Evolutionary conservation across 2,888 invertebrate species (phyloP).

Genomic region (Lymantria monacha): DNA sequence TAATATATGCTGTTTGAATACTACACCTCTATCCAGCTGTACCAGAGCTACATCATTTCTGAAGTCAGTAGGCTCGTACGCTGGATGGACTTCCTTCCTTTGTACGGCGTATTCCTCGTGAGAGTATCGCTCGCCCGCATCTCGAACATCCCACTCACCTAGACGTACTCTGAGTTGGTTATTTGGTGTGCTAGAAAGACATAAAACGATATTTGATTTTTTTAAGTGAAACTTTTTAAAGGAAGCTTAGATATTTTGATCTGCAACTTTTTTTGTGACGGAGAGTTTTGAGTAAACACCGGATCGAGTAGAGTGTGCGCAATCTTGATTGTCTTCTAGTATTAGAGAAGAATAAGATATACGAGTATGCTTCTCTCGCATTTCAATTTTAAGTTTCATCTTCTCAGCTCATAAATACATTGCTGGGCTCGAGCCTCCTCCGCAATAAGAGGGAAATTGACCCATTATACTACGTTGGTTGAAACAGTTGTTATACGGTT

Average conservation of each 20-base stretch:
- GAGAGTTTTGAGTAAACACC: too few species aligned
- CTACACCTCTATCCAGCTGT: slow-evolving; percentile 89
- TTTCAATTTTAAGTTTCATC: too few species aligned
- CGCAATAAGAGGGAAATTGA: too few species aligned
- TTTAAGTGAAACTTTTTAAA: background rate
- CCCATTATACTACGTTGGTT: too few species aligned
- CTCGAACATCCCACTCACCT: slow-evolving; percentile 96
- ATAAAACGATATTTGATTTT: background rate
- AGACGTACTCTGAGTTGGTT: slow-evolving; percentile 93
- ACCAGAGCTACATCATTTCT: slow-evolving; percentile 94
- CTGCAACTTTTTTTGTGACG: background rate
- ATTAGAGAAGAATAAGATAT: too few species aligned
- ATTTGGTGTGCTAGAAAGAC: slow-evolving; percentile 89
- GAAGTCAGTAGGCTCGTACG: slow-evolving; percentile 95
- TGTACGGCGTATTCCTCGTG: slow-evolving; percentile 95
- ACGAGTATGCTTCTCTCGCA: too few species aligned
- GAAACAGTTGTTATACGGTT: too few species aligned
- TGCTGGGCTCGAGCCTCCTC: too few species aligned
- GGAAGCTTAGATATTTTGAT: background rate
- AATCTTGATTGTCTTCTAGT: too few species aligned
- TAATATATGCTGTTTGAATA: slow-evolving; percentile 95
- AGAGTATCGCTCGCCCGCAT: slow-evolving; percentile 89
- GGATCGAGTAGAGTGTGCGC: too few species aligned
- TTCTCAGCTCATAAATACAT: too few species aligned
- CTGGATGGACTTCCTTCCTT: slow-evolving; percentile 94